phyloP scores from a whole-genome alignment of 2,113 vertebrate genomes.

The Haemorhous mexicanus region DNA sequence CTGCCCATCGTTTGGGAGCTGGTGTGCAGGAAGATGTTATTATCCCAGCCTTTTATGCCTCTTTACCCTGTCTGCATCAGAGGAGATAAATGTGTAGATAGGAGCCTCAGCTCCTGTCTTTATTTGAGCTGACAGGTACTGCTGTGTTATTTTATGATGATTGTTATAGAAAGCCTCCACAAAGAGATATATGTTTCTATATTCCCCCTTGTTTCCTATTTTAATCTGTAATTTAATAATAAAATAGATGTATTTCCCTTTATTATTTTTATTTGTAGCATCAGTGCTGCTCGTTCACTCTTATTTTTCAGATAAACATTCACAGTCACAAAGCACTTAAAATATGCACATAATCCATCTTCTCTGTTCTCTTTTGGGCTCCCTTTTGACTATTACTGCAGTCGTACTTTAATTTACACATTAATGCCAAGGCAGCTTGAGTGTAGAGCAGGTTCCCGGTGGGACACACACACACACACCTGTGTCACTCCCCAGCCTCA shows the following conservation, averaged over 20 bases:
- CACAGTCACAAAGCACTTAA: slow-evolving; percentile 49
- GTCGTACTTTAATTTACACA: slow-evolving; percentile 28
- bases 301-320: slow-evolving; percentile 33
- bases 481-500: accelerated
- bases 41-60: slow-evolving; percentile 55
- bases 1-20: slow-evolving; percentile 48
- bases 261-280: slow-evolving; percentile 52
- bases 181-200: slow-evolving; percentile 50
- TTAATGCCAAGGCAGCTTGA: not conserved
- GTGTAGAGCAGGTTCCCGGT: not conserved
- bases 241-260: slow-evolving; percentile 55
- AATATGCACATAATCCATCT: slow-evolving; percentile 61
- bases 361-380: slow-evolving; percentile 11
- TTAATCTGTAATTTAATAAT: slow-evolving; percentile 69
- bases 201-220: slow-evolving; percentile 12
- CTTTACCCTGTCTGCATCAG: slow-evolving; percentile 57
- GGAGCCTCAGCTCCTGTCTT: slow-evolving; percentile 51
- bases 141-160: slow-evolving; percentile 60
- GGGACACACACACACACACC: not conserved
- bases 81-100: slow-evolving; percentile 60
- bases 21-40: slow-evolving; percentile 50
- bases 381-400: slow-evolving; percentile 17
- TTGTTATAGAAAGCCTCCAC: slow-evolving; percentile 56
- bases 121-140: slow-evolving; percentile 55
- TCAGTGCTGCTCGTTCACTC: not conserved